A percentile compares a stretch with the other conserved stretches of the same genome.
These are phyloP conservation scores for Anadara kagoshimensis DNA, from an alignment of 1,140 invertebrate species.

Conservation along the genomic window DNA sequence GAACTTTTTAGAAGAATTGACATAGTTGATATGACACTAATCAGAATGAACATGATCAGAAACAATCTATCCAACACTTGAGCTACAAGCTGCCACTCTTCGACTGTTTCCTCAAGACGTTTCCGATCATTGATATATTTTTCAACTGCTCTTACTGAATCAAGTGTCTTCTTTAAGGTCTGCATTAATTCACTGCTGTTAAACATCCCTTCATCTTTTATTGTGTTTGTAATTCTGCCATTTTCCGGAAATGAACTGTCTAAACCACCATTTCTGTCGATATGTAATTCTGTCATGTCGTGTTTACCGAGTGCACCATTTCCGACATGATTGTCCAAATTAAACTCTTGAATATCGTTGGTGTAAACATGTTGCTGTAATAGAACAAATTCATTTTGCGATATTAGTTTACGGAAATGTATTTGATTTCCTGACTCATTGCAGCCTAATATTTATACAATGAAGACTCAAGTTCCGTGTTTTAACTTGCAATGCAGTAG, in stretches of 20 bases:
- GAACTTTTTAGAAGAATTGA: constrained; percentile 37
- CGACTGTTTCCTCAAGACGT: constrained; percentile 19
- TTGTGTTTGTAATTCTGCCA: neutral
- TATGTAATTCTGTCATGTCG: no score
- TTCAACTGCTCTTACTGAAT: constrained; percentile 40
- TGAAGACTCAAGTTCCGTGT: no score
- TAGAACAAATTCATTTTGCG: no score
- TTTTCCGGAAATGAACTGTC: neutral
- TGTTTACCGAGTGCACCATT: no score
- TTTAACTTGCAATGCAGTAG: no score
- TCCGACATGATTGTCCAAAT: no score
- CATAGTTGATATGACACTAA: constrained; percentile 44
- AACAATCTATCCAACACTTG: constrained; percentile 57
- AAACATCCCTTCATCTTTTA: neutral
- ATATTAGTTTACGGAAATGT: no score
- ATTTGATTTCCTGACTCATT: no score
- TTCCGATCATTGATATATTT: constrained; percentile 34
- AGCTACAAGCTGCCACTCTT: constrained; percentile 57
- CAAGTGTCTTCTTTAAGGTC: constrained; percentile 40
- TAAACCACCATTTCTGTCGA: no score
- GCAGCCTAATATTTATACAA: no score
- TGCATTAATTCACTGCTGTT: constrained; percentile 15
- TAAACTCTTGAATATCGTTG: no score
- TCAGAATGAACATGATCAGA: constrained; percentile 50
- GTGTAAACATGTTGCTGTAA: no score